A percentile compares a stretch with the other conserved stretches of the same genome.
These are phyloP conservation scores for Thecocarcelia acutangulata DNA, from an alignment of 2,888 invertebrate genomes.

Conservation along the genomic window DNA sequence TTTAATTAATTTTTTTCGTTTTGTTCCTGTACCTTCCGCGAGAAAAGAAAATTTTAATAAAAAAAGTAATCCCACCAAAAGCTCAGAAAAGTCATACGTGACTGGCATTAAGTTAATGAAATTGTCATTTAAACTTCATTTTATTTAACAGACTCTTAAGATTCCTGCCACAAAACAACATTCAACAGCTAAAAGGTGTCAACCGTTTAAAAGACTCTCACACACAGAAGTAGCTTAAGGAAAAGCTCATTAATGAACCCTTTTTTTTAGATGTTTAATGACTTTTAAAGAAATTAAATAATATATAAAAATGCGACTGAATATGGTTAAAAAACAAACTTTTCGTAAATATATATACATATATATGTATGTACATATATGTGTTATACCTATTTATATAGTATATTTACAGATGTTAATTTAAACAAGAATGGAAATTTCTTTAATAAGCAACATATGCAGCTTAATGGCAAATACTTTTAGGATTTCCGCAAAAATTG, in stretches of 20 bases:
- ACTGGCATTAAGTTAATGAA: conserved; percentile 68
- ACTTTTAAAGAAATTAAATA: conserved; percentile 41
- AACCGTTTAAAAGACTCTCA: conserved; percentile 37
- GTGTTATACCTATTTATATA: too few species aligned
- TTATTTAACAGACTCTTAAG: conserved; percentile 47
- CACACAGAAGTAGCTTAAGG: neutral
- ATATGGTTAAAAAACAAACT: too few species aligned
- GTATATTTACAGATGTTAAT: neutral
- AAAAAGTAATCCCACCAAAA: conserved; percentile 54
- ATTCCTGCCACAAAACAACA: conserved; percentile 25
- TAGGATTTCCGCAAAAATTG: conserved; percentile 30
- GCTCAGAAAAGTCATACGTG: conserved; percentile 59
- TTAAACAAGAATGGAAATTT: conserved; percentile 2
- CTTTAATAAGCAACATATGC: conserved; percentile 40
- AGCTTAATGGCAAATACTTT: conserved; percentile 23
- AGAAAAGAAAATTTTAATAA: conserved; percentile 49
- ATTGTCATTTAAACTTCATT: conserved; percentile 64
- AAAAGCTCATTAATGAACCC: conserved; percentile 64
- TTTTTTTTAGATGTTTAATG: conserved; percentile 47
- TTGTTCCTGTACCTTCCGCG: neutral
- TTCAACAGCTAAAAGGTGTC: conserved; percentile 46
- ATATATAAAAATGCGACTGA: neutral
- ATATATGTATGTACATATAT: too few species aligned
- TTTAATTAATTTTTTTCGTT: conserved; percentile 61
- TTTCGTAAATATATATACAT: too few species aligned